Percentiles rank a stretch among this genome's conserved stretches.
phyloP scores from a whole-genome alignment of 2,113 vertebrate species.

The Ophiodon elongatus region DNA sequence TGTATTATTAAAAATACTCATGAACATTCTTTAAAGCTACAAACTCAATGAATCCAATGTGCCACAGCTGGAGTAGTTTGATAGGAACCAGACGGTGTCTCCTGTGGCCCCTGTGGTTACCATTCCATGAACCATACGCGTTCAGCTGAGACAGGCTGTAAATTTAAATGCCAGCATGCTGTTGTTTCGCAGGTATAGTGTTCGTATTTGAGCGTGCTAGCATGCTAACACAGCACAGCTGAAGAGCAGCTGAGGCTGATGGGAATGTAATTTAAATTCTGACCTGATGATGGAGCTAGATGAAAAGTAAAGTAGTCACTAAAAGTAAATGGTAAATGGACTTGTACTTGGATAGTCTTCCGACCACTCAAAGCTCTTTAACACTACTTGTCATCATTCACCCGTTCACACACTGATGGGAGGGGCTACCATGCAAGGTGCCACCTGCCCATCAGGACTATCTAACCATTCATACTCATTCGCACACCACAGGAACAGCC shows the following conservation, averaged over 20 bases:
- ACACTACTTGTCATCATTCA: no score
- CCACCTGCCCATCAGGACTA: no score
- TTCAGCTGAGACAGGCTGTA: background rate
- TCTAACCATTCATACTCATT: no score
- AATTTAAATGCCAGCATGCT: background rate
- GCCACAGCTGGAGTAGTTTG: background rate
- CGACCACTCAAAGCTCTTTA: no score
- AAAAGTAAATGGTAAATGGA: no score
- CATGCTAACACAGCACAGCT: background rate
- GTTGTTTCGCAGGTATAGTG: background rate
- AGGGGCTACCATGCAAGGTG: no score
- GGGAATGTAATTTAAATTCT: background rate
- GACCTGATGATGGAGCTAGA: background rate
- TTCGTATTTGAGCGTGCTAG: background rate
- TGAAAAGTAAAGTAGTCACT: background rate
- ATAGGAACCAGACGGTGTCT: background rate
- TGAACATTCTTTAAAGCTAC: background rate
- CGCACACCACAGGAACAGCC: no score
- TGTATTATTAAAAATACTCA: background rate
- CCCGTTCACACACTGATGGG: no score
- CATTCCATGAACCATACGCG: background rate
- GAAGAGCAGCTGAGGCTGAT: background rate
- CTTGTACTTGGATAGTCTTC: no score
- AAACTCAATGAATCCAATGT: background rate
- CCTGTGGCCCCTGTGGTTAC: background rate